Evolutionary conservation across 1,140 invertebrate genomes (phyloP).

Genomic region (Leguminivora glycinivorella): DNA sequence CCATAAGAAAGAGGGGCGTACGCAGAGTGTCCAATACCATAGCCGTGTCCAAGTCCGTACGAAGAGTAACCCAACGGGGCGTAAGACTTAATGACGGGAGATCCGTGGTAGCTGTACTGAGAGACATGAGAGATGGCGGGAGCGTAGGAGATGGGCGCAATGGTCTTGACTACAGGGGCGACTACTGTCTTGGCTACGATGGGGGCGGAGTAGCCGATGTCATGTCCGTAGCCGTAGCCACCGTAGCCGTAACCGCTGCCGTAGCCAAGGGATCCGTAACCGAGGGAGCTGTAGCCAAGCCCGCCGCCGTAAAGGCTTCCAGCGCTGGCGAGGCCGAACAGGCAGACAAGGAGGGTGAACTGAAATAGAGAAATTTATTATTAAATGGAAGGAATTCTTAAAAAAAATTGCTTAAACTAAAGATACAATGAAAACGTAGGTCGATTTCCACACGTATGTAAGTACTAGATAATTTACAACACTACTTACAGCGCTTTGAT

Average conservation of each 20-base stretch:
- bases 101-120: slow-evolving; percentile 8
- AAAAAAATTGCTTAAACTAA: too few relatives aligned
- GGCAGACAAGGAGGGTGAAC: slow-evolving; percentile 39
- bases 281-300: slow-evolving; percentile 34
- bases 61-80: slow-evolving; percentile 32
- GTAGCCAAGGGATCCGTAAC: slow-evolving; percentile 26
- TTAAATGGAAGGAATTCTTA: background rate
- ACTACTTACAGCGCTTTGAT: too few relatives aligned
- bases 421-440: too few relatives aligned
- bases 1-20: slow-evolving; percentile 33
- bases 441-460: too few relatives aligned
- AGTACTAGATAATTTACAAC: too few relatives aligned
- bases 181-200: slow-evolving; percentile 32
- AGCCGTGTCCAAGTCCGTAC: slow-evolving; percentile 11
- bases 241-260: slow-evolving; percentile 36
- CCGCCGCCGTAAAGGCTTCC: slow-evolving; percentile 41
- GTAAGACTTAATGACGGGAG: slow-evolving; percentile 45
- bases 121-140: slow-evolving; percentile 1
- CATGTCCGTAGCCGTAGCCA: slow-evolving; percentile 35
- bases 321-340: slow-evolving; percentile 41
- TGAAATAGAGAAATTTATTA: slow-evolving; percentile 35
- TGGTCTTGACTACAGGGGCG: slow-evolving; percentile 15
- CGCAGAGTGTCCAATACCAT: slow-evolving; percentile 24
- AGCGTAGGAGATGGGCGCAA: slow-evolving; percentile 10
- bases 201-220: slow-evolving; percentile 42